Base-by-base conservation (phyloP, 1,140 invertebrate genomes). In the Ylistrum balloti region DNA sequence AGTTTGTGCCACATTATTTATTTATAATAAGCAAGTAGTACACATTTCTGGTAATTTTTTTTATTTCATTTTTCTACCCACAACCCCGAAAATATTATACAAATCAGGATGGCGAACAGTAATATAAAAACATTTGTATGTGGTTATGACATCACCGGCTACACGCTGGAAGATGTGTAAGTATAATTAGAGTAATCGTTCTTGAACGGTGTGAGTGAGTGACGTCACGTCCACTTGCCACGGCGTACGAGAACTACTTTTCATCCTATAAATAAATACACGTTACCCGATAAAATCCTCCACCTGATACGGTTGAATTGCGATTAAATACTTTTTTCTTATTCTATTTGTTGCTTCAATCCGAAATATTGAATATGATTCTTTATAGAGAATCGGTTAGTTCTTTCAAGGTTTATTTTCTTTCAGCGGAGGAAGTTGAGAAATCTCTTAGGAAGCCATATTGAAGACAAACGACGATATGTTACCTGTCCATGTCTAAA, bases 391-490 rank as follows among this genome's bases (percentile, higher is more conserved):
- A 74, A n/a, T 11, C 9, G n/a, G n/a, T 74, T 28, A 28, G n/a
- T 74, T 74, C 5, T 28, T 74, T 74, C 28, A n/a, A 5, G 56
- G 56, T 74, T 74, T 74, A 74, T 74, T 74, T 74, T 74, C 56
- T 74, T 74, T 0, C n/a, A 28, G 56, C 56, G 56, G 56, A 74
- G 56, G 56, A 74, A 74, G 56, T 74, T 74, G 22, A 74, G n/a
- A 74, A 74, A n/a, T 74, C 56, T 74, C 56, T 74, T 74, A 74
- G 56, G 56, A 74, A 74, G 56, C 56, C 56, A 74, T 74, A 74
- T 74, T 74, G 56, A 74, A 74, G 56, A n/a, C 56, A 74, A 28
- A 74, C 28, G 56, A 74, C 56, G 56, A 74, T 74, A 74, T 74
- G 56, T 74, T 74, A 74, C 56, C 56, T 74, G 56, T 74, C 56